Evolutionary conservation across 2,888 invertebrate species (phyloP).

Genomic region (Agrilus cyanescens): DNA sequence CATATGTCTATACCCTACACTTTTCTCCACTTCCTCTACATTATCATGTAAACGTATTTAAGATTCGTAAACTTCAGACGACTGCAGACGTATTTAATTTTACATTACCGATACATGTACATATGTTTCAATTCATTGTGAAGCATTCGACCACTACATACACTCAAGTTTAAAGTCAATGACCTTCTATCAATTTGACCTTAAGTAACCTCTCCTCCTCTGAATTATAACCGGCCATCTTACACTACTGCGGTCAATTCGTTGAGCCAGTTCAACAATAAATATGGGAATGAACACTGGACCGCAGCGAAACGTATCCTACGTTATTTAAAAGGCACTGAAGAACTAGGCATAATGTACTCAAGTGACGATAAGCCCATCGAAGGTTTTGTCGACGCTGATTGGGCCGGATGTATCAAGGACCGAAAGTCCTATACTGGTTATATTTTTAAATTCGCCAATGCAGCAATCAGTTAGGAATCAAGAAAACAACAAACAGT

Average conservation of each 20-base stretch:
- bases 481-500: slow-evolving; percentile 7
- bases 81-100: too few species aligned
- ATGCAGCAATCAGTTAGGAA: slow-evolving; percentile 3
- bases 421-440: slow-evolving; percentile 16
- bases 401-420: slow-evolving; percentile 12
- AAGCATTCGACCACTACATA: too few species aligned
- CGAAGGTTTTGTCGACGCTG: slow-evolving; percentile 11
- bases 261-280: slow-evolving; percentile 8
- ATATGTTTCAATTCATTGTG: slow-evolving; percentile 9
- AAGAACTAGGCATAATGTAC: slow-evolving; percentile 8
- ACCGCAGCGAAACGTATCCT: slow-evolving; percentile 14
- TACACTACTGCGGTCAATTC: slow-evolving; percentile 12
- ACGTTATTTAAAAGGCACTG: slow-evolving; percentile 13
- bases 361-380: slow-evolving; percentile 1
- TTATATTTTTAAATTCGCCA: slow-evolving; percentile 6
- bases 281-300: slow-evolving; percentile 9
- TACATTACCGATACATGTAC: too few species aligned
- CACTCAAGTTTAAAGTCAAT: too few species aligned
- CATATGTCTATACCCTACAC: too few species aligned
- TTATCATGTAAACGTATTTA: too few species aligned
- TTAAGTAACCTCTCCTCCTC: too few species aligned
- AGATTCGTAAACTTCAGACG: too few species aligned
- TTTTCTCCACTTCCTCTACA: too few species aligned
- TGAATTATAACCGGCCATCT: slow-evolving; percentile 13
- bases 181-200: too few species aligned